Base-by-base conservation (phyloP, 1,140 invertebrate genomes). In the Leptinotarsa undecemlineata region DNA sequence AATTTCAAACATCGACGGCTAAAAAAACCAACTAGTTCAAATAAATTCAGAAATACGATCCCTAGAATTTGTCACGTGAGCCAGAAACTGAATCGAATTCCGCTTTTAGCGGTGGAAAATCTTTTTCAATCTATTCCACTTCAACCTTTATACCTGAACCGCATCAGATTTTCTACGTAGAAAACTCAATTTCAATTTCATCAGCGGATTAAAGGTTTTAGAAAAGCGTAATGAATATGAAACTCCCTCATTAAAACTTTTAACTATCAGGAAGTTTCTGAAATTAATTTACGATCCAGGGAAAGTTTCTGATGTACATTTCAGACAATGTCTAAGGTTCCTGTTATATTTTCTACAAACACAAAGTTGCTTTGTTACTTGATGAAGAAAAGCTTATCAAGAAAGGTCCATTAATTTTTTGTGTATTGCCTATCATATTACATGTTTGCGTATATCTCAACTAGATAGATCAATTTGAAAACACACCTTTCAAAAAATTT, bases 241-340 rank as follows among this genome's bases (percentile, higher is more conserved):
- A 57, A 57, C 51, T 57, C 51, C 51, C 51, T 57, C 51, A 57
- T 57, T 57, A 57, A 57, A 57, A 57, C 51, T 57, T 57, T 57
- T 57, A 57, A 57, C 51, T 57, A 57, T 17, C n/a, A 57, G 51
- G n/a, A 57, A 57, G 51, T 57, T 57, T 57, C 51, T 17, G n/a
- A 57, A 57, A 57, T 57, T 57, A n/a, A 57, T 57, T 57, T 57
- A 19, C 15, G 51, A 57, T 57, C 51, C 51, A 57, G 5, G 51
- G 17, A 57, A 57, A 57, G 51, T 57, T 57, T 57, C 51, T 19
- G n/a, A 57, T 57, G 51, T 19, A 57, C 6, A 57, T 57, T 57
- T 57, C 51, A 57, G 51, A 57, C 13, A 57, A 57, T 57, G 51
- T 57, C 51, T 57, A 8, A 57, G n/a, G 51, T 57, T 57, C 15